Conservation (phyloP, 2,113 vertebrate genomes). For the Psophia crepitans region DNA sequence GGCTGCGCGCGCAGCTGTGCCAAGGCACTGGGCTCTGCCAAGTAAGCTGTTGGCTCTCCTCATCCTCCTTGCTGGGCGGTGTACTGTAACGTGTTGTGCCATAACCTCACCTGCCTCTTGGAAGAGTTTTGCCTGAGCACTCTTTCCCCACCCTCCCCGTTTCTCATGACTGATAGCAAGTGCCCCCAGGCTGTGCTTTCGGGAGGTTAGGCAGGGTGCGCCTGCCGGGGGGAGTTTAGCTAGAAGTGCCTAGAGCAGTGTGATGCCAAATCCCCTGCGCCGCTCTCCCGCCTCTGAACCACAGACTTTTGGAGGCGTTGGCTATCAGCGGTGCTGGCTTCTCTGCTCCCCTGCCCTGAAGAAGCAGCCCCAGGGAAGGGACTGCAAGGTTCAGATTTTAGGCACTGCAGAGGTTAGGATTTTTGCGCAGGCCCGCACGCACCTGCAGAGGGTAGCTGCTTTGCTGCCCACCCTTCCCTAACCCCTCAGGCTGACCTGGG, state of each 20-base stretch:
- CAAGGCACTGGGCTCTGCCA: not conserved
- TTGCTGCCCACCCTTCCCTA: not conserved
- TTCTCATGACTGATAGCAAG: not conserved
- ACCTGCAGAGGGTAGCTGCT: not conserved
- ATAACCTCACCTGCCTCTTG: not conserved
- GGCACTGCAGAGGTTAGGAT: not conserved
- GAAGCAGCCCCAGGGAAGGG: not conserved
- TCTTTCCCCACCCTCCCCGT: fast-evolving
- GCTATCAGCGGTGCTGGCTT: not conserved
- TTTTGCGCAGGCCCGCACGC: fast-evolving
- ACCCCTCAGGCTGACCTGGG: not conserved
- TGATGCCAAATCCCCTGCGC: not conserved
- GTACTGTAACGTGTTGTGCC: fast-evolving
- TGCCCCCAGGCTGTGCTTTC: not conserved
- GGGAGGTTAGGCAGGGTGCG: not conserved
- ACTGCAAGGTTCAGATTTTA: not conserved
- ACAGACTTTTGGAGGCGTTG: not conserved
- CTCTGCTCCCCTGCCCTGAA: not conserved
- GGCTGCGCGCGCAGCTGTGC: fast-evolving
- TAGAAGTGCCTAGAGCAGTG: not conserved
- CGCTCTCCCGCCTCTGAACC: not conserved
- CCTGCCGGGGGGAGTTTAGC: not conserved
- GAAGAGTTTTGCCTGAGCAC: not conserved
- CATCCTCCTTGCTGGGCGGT: fast-evolving
- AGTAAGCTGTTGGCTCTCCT: not conserved